Evolutionary conservation across 2,888 invertebrate species (phyloP).

Genomic region (Drosophila barbarae): DNA sequence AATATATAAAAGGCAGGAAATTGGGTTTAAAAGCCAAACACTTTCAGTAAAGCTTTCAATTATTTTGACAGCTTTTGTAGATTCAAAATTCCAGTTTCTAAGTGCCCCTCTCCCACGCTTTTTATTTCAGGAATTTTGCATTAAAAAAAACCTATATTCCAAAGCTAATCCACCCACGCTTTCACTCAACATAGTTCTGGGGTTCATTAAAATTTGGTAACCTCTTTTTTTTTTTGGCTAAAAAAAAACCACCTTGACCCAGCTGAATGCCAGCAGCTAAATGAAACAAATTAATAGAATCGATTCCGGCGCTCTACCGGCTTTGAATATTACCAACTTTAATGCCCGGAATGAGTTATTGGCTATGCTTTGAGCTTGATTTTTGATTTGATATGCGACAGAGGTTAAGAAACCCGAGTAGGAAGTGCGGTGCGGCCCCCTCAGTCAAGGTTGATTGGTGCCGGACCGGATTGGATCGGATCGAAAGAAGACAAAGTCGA

Average conservation of each 20-base stretch:
- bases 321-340: slow-evolving; percentile 1
- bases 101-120: background rate
- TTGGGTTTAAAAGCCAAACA: background rate
- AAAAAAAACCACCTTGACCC: slow-evolving; percentile 26
- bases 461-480: slow-evolving; percentile 15
- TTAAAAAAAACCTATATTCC: background rate
- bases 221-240: background rate
- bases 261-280: slow-evolving; percentile 14
- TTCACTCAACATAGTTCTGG: slow-evolving; percentile 7
- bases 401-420: slow-evolving; percentile 66
- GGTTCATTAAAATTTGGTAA: slow-evolving; percentile 4
- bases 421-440: slow-evolving; percentile 53
- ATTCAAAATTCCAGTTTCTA: background rate
- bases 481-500: slow-evolving; percentile 25
- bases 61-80: background rate
- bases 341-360: slow-evolving; percentile 12
- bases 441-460: slow-evolving; percentile 45
- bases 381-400: slow-evolving; percentile 18
- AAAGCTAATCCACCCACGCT: background rate
- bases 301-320: background rate
- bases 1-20: background rate
- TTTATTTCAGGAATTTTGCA: background rate
- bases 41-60: background rate
- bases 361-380: slow-evolving; percentile 18
- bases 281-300: slow-evolving; percentile 21